These are phyloP conservation scores for Ophonus ardosiacus DNA, from an alignment of 2,888 invertebrate genomes.

Conservation along the genomic window DNA sequence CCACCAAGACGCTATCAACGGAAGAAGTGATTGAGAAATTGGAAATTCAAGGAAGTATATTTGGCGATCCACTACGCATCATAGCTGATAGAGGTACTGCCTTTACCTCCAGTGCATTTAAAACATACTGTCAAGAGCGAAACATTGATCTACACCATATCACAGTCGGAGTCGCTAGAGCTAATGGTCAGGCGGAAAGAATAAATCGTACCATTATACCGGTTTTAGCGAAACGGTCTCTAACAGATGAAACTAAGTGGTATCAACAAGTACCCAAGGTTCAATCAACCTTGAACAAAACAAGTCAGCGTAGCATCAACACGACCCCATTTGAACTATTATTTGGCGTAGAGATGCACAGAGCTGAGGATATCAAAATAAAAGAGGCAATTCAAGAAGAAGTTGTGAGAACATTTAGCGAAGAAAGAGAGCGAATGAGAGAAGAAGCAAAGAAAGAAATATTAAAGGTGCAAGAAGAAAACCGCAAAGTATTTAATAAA, in stretches of 20 bases:
- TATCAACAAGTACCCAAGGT: not conserved
- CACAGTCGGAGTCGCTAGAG: slow-evolving; percentile 38
- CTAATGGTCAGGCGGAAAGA: slow-evolving; percentile 18
- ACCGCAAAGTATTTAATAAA: not conserved
- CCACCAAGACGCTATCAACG: slow-evolving; percentile 68
- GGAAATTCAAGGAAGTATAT: not conserved
- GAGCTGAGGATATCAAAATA: not conserved
- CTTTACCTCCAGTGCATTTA: slow-evolving; percentile 65
- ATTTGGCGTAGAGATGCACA: not conserved
- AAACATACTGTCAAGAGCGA: slow-evolving; percentile 55
- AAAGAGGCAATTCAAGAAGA: not conserved
- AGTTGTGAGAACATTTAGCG: not conserved
- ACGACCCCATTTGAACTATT: not conserved
- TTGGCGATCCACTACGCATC: slow-evolving; percentile 67
- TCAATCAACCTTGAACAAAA: not conserved
- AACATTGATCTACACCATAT: slow-evolving; percentile 53
- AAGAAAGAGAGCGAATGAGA: not conserved
- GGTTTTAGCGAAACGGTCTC: not conserved
- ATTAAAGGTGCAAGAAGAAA: not conserved
- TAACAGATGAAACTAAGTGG: not conserved
- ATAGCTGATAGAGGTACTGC: slow-evolving; percentile 68
- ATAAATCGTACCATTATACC: not conserved
- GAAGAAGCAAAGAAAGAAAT: not conserved
- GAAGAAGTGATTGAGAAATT: slow-evolving; percentile 64
- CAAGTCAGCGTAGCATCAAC: not conserved